Conservation (phyloP, 2,113 vertebrate species). For the Apodemus speciosus region DNA sequence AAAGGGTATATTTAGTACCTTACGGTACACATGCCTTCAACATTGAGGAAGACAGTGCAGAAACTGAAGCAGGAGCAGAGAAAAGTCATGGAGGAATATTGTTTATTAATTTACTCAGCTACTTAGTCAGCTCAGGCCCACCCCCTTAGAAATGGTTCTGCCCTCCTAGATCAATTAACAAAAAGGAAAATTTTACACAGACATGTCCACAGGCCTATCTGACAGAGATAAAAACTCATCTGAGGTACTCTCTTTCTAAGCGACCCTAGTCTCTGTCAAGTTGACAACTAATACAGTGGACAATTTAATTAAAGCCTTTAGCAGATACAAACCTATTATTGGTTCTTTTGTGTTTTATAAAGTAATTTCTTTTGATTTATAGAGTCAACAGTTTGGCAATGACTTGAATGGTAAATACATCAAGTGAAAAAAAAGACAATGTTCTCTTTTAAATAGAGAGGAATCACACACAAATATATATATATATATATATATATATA, state of each 20-base stretch:
- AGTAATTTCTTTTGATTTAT: constrained; percentile 33
- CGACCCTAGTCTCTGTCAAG: not conserved
- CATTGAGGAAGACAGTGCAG: not conserved
- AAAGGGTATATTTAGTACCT: not conserved
- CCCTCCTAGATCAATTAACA: not conserved
- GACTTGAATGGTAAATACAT: constrained; percentile 33
- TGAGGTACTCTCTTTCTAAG: not conserved
- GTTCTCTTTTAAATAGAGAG: constrained; percentile 26
- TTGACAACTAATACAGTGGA: not conserved
- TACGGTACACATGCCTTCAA: not conserved
- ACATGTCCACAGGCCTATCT: not conserved
- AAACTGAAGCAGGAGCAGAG: not conserved
- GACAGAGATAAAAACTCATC: not conserved
- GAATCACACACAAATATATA: not conserved
- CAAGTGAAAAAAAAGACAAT: constrained; percentile 29
- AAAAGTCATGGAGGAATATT: not conserved
- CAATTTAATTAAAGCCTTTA: not conserved
- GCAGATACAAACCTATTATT: not conserved
- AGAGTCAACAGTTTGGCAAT: not conserved
- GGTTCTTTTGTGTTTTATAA: not conserved
- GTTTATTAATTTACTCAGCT: not conserved
- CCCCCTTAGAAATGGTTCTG: not conserved
- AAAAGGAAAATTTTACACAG: not conserved
- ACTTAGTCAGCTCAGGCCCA: not conserved
- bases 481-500: too few species aligned